Conservation (phyloP, 2,888 invertebrate species). For the Drosophila engyochracea region DNA sequence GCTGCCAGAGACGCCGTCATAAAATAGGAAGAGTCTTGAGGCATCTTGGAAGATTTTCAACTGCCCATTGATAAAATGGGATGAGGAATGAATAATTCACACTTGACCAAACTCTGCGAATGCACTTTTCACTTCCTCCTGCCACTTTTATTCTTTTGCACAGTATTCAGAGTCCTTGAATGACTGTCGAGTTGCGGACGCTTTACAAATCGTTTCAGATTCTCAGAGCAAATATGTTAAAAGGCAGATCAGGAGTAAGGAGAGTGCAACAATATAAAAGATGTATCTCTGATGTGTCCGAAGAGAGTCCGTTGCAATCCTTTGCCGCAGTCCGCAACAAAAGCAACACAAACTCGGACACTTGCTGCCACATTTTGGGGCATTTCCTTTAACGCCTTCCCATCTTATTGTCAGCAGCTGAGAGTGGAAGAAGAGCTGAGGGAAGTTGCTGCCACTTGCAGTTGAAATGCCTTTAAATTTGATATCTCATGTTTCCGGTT, state of each 20-base stretch:
- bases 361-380: conserved; percentile 55
- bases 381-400: conserved; percentile 45
- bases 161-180: conserved; percentile 46
- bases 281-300: conserved; percentile 36
- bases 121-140: conserved; percentile 30
- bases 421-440: background rate
- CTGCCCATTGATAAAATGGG: conserved; percentile 8
- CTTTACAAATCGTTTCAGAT: conserved; percentile 61
- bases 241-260: background rate
- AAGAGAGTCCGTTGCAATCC: conserved; percentile 22
- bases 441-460: conserved; percentile 25
- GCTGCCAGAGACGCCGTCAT: conserved; percentile 51
- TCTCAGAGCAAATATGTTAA: conserved; percentile 55
- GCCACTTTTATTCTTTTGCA: conserved; percentile 5
- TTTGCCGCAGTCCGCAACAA: conserved; percentile 49
- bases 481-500: conserved; percentile 22
- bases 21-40: conserved; percentile 28
- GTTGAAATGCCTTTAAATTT: conserved; percentile 54
- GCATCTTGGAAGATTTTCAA: conserved; percentile 24
- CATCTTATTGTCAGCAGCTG: conserved; percentile 40
- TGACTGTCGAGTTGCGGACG: conserved; percentile 54
- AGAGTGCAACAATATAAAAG: conserved; percentile 49
- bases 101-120: conserved; percentile 40
- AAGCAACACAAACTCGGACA: conserved; percentile 29
- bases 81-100: conserved; percentile 49